phyloP scores from a whole-genome alignment of 1,140 invertebrate genomes.

The Conopomorpha cramerella region DNA sequence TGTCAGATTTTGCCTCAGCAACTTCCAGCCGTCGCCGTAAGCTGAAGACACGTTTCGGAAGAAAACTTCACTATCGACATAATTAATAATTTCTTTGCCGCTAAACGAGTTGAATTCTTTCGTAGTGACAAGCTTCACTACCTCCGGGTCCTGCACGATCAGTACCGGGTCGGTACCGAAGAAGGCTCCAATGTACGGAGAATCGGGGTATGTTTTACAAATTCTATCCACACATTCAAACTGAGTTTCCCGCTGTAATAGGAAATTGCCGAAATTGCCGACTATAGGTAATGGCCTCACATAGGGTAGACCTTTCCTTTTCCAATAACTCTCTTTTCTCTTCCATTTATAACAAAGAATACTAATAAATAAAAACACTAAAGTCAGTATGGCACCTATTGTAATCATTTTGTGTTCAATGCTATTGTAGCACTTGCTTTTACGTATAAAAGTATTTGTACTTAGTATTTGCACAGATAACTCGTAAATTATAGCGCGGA shows the following conservation, averaged over 20 bases:
- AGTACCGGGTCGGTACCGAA: slow-evolving; percentile 53
- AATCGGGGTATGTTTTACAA: slow-evolving; percentile 3
- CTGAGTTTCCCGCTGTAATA: background rate
- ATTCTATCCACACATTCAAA: background rate
- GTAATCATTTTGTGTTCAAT: too few relatives aligned
- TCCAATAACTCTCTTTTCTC: background rate
- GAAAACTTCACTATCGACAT: slow-evolving; percentile 28
- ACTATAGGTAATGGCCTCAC: background rate
- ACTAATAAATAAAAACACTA: too few relatives aligned
- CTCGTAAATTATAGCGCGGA: too few relatives aligned
- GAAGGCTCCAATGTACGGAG: slow-evolving; percentile 37
- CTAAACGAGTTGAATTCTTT: slow-evolving; percentile 47
- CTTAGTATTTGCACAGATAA: too few relatives aligned
- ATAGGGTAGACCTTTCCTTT: background rate
- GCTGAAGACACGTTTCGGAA: slow-evolving; percentile 19
- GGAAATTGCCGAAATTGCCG: background rate
- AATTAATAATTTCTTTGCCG: slow-evolving; percentile 36
- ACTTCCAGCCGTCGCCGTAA: slow-evolving; percentile 51
- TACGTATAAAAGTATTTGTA: too few relatives aligned
- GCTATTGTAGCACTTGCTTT: too few relatives aligned
- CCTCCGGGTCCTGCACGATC: slow-evolving; percentile 39
- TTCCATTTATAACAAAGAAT: background rate
- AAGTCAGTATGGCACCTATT: too few relatives aligned
- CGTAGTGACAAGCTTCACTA: slow-evolving; percentile 46
- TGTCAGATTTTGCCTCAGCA: slow-evolving; percentile 54